phyloP scores from a whole-genome alignment of 1,140 invertebrate genomes.

The Holotrichia oblita region DNA sequence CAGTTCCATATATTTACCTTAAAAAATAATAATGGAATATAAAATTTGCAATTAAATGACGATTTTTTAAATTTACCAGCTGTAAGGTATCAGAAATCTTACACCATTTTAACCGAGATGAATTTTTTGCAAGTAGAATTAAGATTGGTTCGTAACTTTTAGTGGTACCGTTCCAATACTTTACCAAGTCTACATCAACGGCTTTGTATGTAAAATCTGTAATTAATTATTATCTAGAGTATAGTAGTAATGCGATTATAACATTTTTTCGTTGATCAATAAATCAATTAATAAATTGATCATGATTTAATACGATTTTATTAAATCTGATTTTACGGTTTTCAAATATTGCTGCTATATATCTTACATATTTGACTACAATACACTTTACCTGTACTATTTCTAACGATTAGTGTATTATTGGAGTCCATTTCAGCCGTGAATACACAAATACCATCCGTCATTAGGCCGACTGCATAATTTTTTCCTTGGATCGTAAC shows the following conservation, averaged over 20 bases:
- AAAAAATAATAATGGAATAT: slow-evolving; percentile 29
- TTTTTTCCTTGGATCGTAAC: slow-evolving; percentile 1
- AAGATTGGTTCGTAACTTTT: not conserved
- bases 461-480: slow-evolving; percentile 37
- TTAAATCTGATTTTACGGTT: too few relatives aligned
- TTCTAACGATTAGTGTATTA: slow-evolving; percentile 5
- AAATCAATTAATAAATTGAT: too few relatives aligned
- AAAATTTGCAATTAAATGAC: not conserved
- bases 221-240: too few relatives aligned
- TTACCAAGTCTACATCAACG: not conserved
- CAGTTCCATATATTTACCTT: slow-evolving; percentile 46
- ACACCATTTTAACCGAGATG: slow-evolving; percentile 13
- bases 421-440: not conserved
- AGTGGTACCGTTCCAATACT: slow-evolving; percentile 12
- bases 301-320: too few relatives aligned
- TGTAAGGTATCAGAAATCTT: not conserved
- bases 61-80: slow-evolving; percentile 10
- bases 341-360: too few relatives aligned
- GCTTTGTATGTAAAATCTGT: not conserved
- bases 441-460: not conserved
- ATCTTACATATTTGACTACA: too few relatives aligned
- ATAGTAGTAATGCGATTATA: too few relatives aligned
- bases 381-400: not conserved
- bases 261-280: too few relatives aligned
- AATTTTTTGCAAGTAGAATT: not conserved